These are phyloP conservation scores for Atlantisia rogersi DNA, from an alignment of 2,113 vertebrate genomes.

Conservation along the genomic window DNA sequence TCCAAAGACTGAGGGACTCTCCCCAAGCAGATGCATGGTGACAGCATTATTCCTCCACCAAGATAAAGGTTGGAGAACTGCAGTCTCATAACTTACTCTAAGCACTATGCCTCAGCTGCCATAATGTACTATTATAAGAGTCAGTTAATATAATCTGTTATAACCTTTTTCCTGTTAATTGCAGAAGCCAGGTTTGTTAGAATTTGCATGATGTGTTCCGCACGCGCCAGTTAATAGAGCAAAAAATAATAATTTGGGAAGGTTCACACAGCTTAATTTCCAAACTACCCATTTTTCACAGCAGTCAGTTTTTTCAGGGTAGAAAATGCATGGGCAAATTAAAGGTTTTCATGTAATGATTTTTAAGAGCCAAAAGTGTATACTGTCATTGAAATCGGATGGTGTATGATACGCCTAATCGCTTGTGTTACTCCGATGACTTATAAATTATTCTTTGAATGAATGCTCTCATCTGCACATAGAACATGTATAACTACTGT, in stretches of 20 bases:
- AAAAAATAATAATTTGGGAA: not conserved
- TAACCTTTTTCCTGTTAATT: not conserved
- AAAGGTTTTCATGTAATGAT: not conserved
- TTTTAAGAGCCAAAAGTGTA: not conserved
- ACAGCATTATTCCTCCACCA: not conserved
- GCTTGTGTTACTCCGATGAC: not conserved
- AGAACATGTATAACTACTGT: not conserved
- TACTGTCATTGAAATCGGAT: not conserved
- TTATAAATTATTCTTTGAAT: not conserved
- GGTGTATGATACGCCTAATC: not conserved
- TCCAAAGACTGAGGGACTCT: not conserved
- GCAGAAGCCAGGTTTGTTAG: not conserved
- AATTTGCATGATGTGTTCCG: not conserved
- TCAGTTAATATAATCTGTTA: not conserved
- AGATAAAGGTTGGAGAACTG: not conserved
- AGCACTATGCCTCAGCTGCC: not conserved
- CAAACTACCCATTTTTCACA: not conserved
- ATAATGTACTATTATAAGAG: not conserved
- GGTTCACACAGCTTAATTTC: not conserved
- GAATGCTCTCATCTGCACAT: not conserved
- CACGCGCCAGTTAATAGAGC: not conserved
- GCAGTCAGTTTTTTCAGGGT: not conserved
- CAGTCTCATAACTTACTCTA: not conserved
- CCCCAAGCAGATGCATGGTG: not conserved
- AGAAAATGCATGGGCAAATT: not conserved